phyloP scores from a whole-genome alignment of 2,113 vertebrate species.

The Rhynchomys soricoides region DNA sequence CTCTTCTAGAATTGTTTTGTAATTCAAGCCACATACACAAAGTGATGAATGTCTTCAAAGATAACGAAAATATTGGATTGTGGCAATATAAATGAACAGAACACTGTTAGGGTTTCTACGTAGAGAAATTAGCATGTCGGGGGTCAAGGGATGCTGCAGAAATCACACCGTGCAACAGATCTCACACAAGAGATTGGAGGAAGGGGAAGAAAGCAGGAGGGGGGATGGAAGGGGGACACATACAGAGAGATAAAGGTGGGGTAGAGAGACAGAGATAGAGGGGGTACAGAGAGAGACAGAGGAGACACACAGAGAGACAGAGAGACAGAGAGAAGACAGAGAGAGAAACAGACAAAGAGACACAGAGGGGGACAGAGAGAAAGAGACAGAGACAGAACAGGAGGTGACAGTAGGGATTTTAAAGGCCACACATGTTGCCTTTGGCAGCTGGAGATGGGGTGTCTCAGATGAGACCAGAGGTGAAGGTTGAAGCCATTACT shows the following conservation, averaged over 20 bases:
- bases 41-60: slow-evolving; percentile 27
- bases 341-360: not conserved
- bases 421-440: not conserved
- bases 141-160: not conserved
- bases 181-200: not conserved
- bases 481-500: not conserved
- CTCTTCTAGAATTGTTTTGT: not conserved
- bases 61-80: slow-evolving; percentile 16
- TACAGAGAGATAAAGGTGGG: not conserved
- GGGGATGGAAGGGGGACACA: too few species aligned
- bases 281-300: too few species aligned
- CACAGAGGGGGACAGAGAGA: not conserved
- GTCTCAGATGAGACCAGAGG: not conserved
- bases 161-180: not conserved
- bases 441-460: not conserved
- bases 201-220: not conserved
- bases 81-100: slow-evolving; percentile 5
- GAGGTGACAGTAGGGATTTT: not conserved
- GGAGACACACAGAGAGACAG: not conserved
- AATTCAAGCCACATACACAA: not conserved
- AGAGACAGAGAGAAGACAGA: not conserved
- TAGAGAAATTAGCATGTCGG: not conserved
- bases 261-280: not conserved
- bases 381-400: not conserved
- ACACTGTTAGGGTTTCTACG: not conserved